These are phyloP conservation scores for Phocoena sinus DNA, from an alignment of 2,113 vertebrate genomes.

Conservation along the genomic window DNA sequence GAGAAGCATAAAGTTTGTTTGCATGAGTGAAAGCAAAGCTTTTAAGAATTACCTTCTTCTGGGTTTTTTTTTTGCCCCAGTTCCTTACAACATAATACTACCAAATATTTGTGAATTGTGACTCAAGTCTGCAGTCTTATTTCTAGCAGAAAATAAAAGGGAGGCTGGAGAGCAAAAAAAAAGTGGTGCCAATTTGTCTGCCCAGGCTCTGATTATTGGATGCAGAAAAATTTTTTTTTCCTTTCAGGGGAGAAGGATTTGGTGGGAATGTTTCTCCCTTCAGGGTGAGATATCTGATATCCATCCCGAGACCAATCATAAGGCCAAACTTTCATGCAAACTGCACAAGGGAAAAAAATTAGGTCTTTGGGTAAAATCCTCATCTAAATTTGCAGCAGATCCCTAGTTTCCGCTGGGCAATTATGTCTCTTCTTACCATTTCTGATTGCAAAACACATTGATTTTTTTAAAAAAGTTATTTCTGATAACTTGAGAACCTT, in stretches of 20 bases:
- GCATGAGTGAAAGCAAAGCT: conserved; percentile 79
- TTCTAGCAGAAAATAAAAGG: conserved; percentile 77
- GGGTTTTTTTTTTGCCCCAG: not conserved
- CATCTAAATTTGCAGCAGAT: conserved; percentile 77
- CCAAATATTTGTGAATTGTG: conserved; percentile 86
- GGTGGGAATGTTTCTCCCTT: conserved; percentile 81
- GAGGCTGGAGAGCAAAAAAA: conserved; percentile 64
- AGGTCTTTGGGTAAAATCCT: conserved; percentile 75
- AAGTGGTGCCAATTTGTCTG: conserved; percentile 88
- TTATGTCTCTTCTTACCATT: conserved; percentile 62
- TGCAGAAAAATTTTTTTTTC: conserved; percentile 60
- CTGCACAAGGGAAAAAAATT: conserved; percentile 60
- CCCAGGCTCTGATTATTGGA: conserved; percentile 82
- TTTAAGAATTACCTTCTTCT: conserved; percentile 83
- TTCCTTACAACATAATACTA: conserved; percentile 83
- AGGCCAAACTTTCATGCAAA: conserved; percentile 81
- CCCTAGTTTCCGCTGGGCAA: conserved; percentile 74
- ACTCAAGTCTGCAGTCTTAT: conserved; percentile 77
- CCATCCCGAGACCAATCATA: conserved; percentile 78
- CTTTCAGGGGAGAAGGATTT: conserved; percentile 75
- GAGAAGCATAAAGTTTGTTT: conserved; percentile 83
- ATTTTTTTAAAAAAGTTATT: conserved; percentile 36
- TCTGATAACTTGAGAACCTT: conserved; percentile 68
- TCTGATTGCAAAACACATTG: conserved; percentile 72
- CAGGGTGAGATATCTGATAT: conserved; percentile 83